These are phyloP conservation scores for Hemicentrotus pulcherrimus DNA, from an alignment of 35 echinoderm and acorn worm genomes.

Conservation along the genomic window DNA sequence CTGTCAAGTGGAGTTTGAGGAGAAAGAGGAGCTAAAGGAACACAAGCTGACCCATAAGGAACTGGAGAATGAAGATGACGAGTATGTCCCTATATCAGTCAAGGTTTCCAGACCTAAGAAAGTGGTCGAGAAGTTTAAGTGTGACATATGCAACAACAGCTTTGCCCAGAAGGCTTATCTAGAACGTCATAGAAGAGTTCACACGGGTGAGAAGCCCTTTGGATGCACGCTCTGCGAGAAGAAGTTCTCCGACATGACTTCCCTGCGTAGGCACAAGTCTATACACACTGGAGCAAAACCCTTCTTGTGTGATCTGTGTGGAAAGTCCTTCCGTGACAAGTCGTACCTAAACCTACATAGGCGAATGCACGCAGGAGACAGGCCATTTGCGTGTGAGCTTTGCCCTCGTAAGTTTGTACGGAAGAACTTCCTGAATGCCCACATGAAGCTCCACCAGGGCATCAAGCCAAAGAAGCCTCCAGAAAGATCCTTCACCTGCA, in stretches of 20 bases:
- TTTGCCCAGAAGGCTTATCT: constrained; percentile 51
- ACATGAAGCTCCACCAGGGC: constrained; percentile 28
- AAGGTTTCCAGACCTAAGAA: background rate
- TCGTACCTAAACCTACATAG: constrained; percentile 49
- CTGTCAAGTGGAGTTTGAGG: background rate
- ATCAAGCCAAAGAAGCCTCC: background rate
- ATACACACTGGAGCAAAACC: constrained; percentile 61
- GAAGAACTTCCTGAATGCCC: background rate
- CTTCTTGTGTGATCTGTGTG: constrained; percentile 49
- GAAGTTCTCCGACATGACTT: constrained; percentile 38
- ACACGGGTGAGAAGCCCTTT: constrained; percentile 70
- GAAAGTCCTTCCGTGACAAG: constrained; percentile 35
- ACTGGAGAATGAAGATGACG: background rate
- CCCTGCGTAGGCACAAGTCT: constrained; percentile 28
- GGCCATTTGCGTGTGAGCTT: constrained; percentile 52
- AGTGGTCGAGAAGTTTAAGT: background rate
- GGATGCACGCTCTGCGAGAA: constrained; percentile 53
- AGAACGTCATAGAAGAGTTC: constrained; percentile 31
- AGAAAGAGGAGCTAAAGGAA: background rate
- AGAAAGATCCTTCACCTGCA: background rate
- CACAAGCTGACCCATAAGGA: background rate
- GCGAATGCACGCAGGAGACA: constrained; percentile 56
- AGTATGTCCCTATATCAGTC: background rate
- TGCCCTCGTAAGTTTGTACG: constrained; percentile 40
- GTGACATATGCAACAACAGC: constrained; percentile 30